Base-by-base conservation (phyloP, 2,888 invertebrate species). In the Lordiphosa fenestrarum region DNA sequence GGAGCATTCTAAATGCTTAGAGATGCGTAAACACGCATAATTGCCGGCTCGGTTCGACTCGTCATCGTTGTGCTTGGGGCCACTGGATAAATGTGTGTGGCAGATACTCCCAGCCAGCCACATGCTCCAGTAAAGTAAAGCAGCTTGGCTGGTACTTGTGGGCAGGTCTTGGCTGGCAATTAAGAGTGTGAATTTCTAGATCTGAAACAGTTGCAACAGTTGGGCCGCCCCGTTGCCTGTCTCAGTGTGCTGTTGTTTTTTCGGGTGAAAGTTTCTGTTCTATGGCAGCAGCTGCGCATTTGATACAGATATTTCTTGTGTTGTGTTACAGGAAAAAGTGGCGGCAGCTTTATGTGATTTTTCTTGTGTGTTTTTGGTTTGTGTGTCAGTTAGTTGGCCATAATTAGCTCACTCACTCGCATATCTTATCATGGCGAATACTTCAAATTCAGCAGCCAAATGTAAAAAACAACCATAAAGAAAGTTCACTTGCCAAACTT, bases 131-230 rank as follows among this genome's bases (percentile, higher is more conserved):
- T 21, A 15, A 2, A 5, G 21, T 33, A 12, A 38, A 21, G 51
- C 12, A 62, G 23, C n/a, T 23, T 10, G 13, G 38, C 49, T 59
- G 50, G 52, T 59, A 50, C 65, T 61, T 56, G 61, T 44, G 46
- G 58, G 57, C 53, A 52, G 55, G 55, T 58, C 53, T 47, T 52
- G 35, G 58, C 61, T 54, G 76, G 73, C 84, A 84, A 81, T 84
- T 84, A 84, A 77, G 69, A 77, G 77, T 77, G 84, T 77, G 71
- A 84, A 77, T 84, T 81, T 84, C 66, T 59, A 76, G 71, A 66
- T 59, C 77, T 81, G 64, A 84, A 81, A 73, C 71, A 70, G 82
- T 76, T 81, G 76, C 76, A 81, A 69, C 75, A 63, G 67, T 64
- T 58, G 71, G 64, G 53, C 48, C 35, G 53, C 48, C 35, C 70